phyloP scores from a whole-genome alignment of 2,113 vertebrate species.

The Cyprinus carpio region DNA sequence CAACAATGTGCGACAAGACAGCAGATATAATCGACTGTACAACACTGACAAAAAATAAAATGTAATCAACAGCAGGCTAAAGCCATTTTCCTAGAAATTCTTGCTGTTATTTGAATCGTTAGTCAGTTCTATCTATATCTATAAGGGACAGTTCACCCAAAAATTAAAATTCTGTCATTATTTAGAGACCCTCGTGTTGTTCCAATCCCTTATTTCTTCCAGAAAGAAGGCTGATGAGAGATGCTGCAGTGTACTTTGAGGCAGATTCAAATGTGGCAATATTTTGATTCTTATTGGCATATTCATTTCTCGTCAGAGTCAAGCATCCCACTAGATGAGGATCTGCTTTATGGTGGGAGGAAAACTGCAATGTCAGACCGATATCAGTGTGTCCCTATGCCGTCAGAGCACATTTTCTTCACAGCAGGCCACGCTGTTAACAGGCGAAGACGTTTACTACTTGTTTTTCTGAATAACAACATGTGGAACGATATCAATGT shows the following conservation, averaged over 20 bases:
- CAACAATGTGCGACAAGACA: background rate
- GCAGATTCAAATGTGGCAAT: conserved; percentile 1
- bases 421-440: conserved; percentile 2
- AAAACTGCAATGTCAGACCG: background rate
- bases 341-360: conserved; percentile 9
- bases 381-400: conserved; percentile 21
- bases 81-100: background rate
- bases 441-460: background rate
- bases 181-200: background rate
- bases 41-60: background rate
- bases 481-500: background rate
- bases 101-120: background rate
- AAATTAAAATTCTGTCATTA: background rate
- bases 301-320: background rate
- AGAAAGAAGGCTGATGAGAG: background rate
- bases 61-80: background rate
- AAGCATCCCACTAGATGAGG: conserved; percentile 8
- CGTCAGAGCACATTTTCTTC: conserved; percentile 7
- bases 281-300: conserved; percentile 20
- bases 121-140: background rate
- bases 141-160: background rate
- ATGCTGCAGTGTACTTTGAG: background rate
- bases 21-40: conserved; percentile 15
- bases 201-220: background rate
- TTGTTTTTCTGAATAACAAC: background rate